phyloP scores from a whole-genome alignment of 2,113 vertebrate species.

The Helogale parvula region DNA sequence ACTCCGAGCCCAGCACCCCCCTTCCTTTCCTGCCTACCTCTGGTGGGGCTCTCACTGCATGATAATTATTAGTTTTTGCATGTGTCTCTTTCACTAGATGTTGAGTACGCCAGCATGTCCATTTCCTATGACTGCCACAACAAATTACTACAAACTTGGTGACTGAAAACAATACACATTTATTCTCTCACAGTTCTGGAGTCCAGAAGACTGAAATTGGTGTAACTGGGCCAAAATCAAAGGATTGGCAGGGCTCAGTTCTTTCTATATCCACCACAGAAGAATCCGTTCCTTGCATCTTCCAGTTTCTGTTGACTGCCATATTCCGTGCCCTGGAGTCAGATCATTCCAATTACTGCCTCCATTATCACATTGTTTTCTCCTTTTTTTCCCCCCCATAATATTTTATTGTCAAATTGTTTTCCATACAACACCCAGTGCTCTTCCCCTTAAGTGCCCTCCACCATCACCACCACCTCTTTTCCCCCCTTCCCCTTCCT shows the following conservation, averaged over 20 bases:
- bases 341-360: not conserved
- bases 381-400: too few species aligned
- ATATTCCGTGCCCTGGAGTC: not conserved
- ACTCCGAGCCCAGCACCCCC: rapidly evolving
- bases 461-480: too few species aligned
- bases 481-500: too few species aligned
- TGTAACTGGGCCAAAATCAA: not conserved
- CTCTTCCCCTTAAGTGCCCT: too few species aligned
- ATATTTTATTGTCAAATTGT: too few species aligned
- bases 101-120: not conserved
- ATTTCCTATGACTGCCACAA: not conserved
- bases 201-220: not conserved
- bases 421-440: too few species aligned
- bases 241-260: not conserved
- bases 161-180: not conserved
- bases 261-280: not conserved
- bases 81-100: not conserved
- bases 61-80: not conserved
- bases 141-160: not conserved
- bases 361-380: not conserved
- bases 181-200: not conserved
- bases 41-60: not conserved
- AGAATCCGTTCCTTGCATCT: not conserved
- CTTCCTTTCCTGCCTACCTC: not conserved
- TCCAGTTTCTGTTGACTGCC: not conserved